Conservation (phyloP, 2,113 vertebrate genomes). For the Myotis davidii region DNA sequence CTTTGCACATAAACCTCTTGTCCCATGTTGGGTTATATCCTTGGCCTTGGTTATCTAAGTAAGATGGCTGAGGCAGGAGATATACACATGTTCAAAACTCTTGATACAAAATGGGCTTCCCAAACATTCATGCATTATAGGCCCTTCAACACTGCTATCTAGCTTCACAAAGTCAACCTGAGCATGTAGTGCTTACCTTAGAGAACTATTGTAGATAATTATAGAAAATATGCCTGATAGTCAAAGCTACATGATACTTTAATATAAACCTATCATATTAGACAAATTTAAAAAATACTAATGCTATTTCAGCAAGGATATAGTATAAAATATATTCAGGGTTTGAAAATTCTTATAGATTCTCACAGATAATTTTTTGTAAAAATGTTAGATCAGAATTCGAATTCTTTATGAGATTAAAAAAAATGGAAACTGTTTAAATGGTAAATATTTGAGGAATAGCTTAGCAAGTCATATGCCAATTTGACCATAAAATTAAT, state of each 20-base stretch:
- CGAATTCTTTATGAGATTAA: background rate
- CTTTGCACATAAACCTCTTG: background rate
- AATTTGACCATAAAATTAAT: conserved; percentile 14
- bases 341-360: background rate
- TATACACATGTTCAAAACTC: background rate
- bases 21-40: background rate
- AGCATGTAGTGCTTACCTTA: background rate
- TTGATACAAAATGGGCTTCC: background rate
- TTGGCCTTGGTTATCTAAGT: background rate
- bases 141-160: background rate
- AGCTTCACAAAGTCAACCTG: background rate
- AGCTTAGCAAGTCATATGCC: background rate
- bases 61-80: background rate
- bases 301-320: background rate
- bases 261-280: background rate
- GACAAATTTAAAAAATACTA: background rate
- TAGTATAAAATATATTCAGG: background rate
- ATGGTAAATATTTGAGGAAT: background rate
- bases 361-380: background rate
- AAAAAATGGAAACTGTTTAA: background rate
- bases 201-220: background rate
- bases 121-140: background rate
- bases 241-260: background rate
- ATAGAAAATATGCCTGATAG: background rate
- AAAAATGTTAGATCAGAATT: background rate